Base-by-base conservation (phyloP, 53 echinoderm and acorn worm genomes). In the Astropecten irregularis region DNA sequence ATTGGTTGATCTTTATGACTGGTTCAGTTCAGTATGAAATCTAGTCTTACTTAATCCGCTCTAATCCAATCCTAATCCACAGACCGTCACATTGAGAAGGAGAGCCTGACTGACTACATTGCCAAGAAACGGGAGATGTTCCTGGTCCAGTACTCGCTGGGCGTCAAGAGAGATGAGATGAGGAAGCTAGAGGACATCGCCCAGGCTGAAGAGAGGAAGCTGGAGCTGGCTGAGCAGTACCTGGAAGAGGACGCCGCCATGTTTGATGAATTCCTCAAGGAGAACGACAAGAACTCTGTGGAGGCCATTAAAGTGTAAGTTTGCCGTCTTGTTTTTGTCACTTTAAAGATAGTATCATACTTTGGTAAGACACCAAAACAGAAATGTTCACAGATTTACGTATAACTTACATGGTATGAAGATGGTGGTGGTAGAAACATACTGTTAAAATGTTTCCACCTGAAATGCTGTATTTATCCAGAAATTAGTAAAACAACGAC, bases 241-340 rank as follows among this genome's bases (percentile, higher is more conserved):
- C 84, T 99, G 55, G 99, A 97, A 68, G 99, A 99, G 61, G 99
- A 94, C 86, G 99, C 99, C 0, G 99, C 99, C 66, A 99, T 99
- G 99, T 99, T 99, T 99, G 99, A 99, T 63, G 99, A 99, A 46
- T 97, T 99, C 76, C 92, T 99, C 29, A 99, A 99, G 59, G 99
- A 99, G 74, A 99, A 99, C 57, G 99, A 99, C 59, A 99, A 99
- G 90, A 99, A 99, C 66, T 99, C 99, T 18, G 99, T 99, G 57
- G 99, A 99, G 65, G 99, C 99, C 38, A 99, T 97, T 81, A 99
- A 99, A 87, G 77, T 94, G 97, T 99, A 49, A 67, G 91, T 25
- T 34, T 15, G 21, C 37, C 18, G 3, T 35, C 7, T n/a, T n/a
- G n/a, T n/a, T n/a, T n/a, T n/a, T n/a, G n/a, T n/a, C n/a, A n/a